A percentile compares a stretch with the other conserved stretches of the same genome.
Conservation (phyloP, 2,797 vertebrate genomes). For the Xenops minutus region DNA sequence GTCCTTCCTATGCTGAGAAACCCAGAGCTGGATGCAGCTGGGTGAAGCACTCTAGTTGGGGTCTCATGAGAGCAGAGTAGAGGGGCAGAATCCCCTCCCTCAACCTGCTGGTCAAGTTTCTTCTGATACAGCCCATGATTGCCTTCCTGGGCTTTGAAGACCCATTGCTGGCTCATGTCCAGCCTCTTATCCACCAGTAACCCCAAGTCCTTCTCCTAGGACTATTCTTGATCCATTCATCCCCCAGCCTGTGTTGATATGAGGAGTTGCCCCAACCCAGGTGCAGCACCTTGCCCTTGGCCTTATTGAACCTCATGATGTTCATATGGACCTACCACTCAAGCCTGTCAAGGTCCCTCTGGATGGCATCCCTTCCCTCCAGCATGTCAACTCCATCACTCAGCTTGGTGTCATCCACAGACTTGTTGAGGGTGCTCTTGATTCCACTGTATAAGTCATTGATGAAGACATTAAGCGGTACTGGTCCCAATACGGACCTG, state of each 20-base stretch:
- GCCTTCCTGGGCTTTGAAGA: neutral
- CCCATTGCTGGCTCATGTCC: neutral
- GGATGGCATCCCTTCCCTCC: neutral
- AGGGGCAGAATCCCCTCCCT: neutral
- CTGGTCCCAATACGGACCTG: rapidly evolving
- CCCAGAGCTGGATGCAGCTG: neutral
- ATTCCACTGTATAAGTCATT: neutral
- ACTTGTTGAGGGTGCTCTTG: neutral
- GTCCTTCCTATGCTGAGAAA: neutral
- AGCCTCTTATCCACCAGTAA: neutral
- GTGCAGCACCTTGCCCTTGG: neutral
- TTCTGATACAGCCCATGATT: neutral
- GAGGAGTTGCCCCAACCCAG: rapidly evolving
- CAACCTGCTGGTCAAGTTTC: rapidly evolving
- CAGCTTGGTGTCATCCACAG: neutral
- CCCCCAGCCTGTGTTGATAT: neutral
- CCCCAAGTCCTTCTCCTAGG: neutral
- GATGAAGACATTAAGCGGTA: neutral
- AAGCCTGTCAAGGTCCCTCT: neutral
- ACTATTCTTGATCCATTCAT: neutral
- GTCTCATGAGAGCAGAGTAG: neutral
- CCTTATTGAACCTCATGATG: neutral
- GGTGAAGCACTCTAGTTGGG: neutral
- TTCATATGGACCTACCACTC: neutral
- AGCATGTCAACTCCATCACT: neutral